Evolutionary conservation across 2,113 vertebrate genomes (phyloP).

Genomic region (Symphodus melops): DNA sequence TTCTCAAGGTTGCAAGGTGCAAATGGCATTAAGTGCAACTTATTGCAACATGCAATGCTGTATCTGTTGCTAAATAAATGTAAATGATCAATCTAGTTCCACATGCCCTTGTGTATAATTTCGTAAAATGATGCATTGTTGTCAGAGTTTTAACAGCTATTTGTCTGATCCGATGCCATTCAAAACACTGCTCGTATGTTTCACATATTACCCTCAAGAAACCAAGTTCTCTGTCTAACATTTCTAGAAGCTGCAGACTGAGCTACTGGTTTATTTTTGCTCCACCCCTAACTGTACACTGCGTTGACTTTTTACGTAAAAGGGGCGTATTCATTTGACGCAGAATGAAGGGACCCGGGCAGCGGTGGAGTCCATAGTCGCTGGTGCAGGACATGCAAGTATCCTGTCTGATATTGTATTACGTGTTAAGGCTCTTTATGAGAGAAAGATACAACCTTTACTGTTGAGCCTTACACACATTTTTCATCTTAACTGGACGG

Average conservation of each 20-base stretch:
- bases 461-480: not conserved
- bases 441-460: not conserved
- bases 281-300: slow-evolving; percentile 27
- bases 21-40: slow-evolving; percentile 29
- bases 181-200: not conserved
- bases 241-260: not conserved
- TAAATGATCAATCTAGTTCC: slow-evolving; percentile 2
- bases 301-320: slow-evolving; percentile 14
- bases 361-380: not conserved
- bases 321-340: slow-evolving; percentile 28
- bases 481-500: not conserved
- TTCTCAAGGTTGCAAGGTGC: slow-evolving; percentile 23
- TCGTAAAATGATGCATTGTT: no score
- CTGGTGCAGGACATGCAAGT: slow-evolving; percentile 10
- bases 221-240: not conserved
- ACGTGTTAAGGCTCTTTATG: not conserved
- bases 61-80: slow-evolving; percentile 43
- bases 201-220: not conserved
- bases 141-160: not conserved
- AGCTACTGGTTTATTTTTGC: not conserved
- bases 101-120: not conserved
- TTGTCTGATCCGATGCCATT: not conserved
- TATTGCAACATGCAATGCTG: slow-evolving; percentile 16
- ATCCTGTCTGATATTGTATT: not conserved
- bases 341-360: not conserved